Conservation (phyloP, 2,797 vertebrate genomes). For the Sebastes hopkinsi region DNA sequence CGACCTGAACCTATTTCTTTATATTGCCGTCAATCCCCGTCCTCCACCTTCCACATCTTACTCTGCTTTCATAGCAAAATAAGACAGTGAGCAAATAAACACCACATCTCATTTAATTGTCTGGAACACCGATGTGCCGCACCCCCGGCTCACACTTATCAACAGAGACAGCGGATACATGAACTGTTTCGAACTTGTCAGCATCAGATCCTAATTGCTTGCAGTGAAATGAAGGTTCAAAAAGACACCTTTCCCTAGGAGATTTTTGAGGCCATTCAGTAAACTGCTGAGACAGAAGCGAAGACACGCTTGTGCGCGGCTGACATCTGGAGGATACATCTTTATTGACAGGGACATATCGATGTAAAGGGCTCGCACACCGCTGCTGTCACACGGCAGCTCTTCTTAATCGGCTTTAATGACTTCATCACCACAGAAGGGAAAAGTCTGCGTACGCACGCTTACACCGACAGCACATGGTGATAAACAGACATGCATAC, state of each 20-base stretch:
- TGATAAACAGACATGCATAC: conserved; percentile 36
- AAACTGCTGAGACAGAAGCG: conserved; percentile 84
- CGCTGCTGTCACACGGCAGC: conserved; percentile 77
- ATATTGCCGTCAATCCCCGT: conserved; percentile 33
- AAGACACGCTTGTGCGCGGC: conserved; percentile 85
- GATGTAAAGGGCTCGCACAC: conserved; percentile 78
- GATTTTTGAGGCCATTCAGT: conserved; percentile 85
- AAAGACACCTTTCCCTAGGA: conserved; percentile 88
- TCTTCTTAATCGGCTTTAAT: conserved; percentile 86
- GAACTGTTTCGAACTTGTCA: conserved; percentile 92
- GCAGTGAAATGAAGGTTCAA: conserved; percentile 85
- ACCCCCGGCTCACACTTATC: conserved; percentile 85
- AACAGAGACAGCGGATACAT: conserved; percentile 87
- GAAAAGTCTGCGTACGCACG: conserved; percentile 47
- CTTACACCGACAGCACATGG: conserved; percentile 47
- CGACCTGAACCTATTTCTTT: conserved; percentile 47
- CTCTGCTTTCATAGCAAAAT: conserved; percentile 73
- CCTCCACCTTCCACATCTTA: conserved; percentile 60
- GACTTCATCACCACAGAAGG: conserved; percentile 83
- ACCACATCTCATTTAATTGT: conserved; percentile 88
- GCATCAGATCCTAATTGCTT: conserved; percentile 88
- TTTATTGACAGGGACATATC: conserved; percentile 88
- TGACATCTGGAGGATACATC: conserved; percentile 90
- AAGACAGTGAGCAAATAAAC: conserved; percentile 85
- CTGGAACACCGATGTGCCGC: conserved; percentile 82